Evolutionary conservation across 1,140 invertebrate species (phyloP).

Genomic region (Formica exsecta): DNA sequence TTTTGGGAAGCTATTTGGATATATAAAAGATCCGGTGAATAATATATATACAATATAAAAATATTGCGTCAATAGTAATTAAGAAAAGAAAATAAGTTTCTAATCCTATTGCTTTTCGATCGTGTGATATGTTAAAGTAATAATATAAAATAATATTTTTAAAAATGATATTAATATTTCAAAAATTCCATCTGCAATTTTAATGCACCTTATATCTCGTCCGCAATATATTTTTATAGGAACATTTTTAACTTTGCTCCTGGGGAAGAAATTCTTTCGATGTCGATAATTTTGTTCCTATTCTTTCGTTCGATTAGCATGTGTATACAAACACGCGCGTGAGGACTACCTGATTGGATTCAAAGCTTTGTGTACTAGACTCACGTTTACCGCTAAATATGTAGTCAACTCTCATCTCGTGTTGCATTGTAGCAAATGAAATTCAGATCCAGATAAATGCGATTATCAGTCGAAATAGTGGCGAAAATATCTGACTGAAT

Average conservation of each 20-base stretch:
- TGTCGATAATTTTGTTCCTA: neutral
- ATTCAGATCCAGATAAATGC: neutral
- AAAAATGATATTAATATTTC: neutral
- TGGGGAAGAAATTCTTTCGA: neutral
- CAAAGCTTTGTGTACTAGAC: neutral
- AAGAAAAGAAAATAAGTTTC: neutral
- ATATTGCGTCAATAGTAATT: neutral
- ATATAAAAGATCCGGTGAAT: no score
- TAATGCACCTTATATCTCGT: neutral
- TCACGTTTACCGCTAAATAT: neutral
- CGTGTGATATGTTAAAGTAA: neutral
- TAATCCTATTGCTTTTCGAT: neutral
- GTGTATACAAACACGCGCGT: neutral
- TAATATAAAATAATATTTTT: neutral
- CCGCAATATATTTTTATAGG: neutral
- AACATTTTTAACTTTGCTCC: neutral
- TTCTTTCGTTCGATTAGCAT: neutral
- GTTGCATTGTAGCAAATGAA: conserved; percentile 32
- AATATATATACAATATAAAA: neutral
- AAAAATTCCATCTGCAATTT: neutral
- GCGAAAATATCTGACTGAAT: neutral
- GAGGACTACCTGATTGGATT: neutral
- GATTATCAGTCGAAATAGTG: neutral
- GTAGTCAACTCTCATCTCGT: conserved; percentile 5
- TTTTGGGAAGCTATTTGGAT: neutral